A percentile compares a stretch with the other conserved stretches of the same genome.
phyloP scores from a whole-genome alignment of 2,113 vertebrate genomes.

The Ptyas mucosa region DNA sequence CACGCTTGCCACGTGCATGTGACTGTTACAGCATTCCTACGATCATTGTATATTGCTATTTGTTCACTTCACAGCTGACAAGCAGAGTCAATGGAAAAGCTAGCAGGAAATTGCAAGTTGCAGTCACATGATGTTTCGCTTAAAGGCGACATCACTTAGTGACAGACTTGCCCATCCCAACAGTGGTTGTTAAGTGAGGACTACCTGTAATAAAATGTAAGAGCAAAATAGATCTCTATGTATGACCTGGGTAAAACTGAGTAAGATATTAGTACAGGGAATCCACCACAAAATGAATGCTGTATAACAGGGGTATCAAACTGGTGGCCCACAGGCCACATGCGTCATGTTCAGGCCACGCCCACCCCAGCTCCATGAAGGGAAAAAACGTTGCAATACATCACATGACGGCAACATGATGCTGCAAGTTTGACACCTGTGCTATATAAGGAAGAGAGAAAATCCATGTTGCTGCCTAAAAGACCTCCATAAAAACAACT shows the following conservation, averaged over 20 bases:
- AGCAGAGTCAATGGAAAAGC: background rate
- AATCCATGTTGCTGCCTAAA: conserved; percentile 15
- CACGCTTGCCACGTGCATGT: background rate
- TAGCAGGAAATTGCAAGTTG: background rate
- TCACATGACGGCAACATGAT: too few species aligned
- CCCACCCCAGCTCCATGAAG: too few species aligned
- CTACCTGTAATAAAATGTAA: background rate
- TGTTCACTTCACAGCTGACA: background rate
- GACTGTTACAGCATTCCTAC: background rate
- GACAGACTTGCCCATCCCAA: background rate
- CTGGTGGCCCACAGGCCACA: too few species aligned
- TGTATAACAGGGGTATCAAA: too few species aligned
- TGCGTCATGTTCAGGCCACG: too few species aligned
- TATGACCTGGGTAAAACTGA: conserved; percentile 23
- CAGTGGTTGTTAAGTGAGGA: background rate
- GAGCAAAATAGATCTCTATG: background rate
- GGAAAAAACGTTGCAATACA: too few species aligned
- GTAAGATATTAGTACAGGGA: conserved; percentile 26
- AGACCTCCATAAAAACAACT: background rate
- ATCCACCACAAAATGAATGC: background rate
- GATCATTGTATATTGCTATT: background rate
- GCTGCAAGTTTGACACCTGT: too few species aligned
- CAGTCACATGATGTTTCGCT: background rate
- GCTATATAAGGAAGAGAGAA: conserved; percentile 1
- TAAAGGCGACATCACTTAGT: background rate